These are phyloP conservation scores for Marmota monax DNA, from an alignment of 2,113 vertebrate genomes.

Conservation along the genomic window DNA sequence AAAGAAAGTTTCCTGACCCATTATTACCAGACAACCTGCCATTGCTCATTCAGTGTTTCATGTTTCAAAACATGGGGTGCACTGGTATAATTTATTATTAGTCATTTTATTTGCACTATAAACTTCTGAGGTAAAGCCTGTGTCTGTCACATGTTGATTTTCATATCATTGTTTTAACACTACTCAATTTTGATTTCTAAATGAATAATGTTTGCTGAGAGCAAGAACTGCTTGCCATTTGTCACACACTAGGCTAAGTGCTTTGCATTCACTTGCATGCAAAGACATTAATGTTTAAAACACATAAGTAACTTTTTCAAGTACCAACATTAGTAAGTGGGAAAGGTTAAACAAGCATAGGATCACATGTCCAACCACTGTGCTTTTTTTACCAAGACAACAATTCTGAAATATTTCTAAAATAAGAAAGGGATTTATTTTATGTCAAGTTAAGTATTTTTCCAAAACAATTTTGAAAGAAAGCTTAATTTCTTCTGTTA, in stretches of 20 bases:
- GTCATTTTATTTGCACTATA: not conserved
- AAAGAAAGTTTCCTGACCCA: not conserved
- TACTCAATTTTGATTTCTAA: not conserved
- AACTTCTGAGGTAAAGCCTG: not conserved
- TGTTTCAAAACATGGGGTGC: not conserved
- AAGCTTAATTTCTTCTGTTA: not conserved
- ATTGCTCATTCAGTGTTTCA: not conserved
- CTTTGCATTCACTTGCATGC: not conserved
- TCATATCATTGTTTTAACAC: not conserved
- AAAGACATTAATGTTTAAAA: not conserved
- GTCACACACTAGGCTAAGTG: not conserved
- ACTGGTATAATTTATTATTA: not conserved
- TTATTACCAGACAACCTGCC: not conserved
- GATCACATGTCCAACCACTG: not conserved
- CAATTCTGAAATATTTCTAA: not conserved
- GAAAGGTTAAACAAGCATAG: not conserved
- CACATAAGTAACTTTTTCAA: not conserved
- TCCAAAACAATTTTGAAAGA: not conserved
- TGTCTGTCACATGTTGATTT: not conserved
- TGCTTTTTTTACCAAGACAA: not conserved
- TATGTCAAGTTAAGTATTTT: not conserved
- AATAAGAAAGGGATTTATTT: not conserved
- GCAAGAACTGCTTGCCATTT: not conserved
- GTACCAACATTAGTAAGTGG: not conserved
- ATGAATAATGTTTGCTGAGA: slow-evolving; percentile 2